Evolutionary conservation across 2,888 invertebrate genomes (phyloP), one percentile per base, ranked within the genome.

Genomic region (Neoscelio sp.): DNA sequence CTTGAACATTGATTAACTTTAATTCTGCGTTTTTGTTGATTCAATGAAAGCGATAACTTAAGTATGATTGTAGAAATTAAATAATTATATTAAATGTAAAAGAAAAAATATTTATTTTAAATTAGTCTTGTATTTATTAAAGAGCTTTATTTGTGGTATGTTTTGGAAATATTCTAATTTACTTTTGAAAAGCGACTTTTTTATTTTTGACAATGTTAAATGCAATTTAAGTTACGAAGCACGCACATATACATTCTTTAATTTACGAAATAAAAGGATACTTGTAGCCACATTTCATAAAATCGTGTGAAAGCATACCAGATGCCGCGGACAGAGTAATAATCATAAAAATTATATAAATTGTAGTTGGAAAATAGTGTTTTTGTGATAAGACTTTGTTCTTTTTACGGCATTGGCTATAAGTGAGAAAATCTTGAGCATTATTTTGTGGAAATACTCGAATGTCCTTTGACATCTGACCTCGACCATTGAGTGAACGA

Each of bases 401-500:
- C 70, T 70, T 70, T 70, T 70, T 64, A 56, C 46, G 46, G 42
- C 65, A 67, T 48, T 48, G 73, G 54, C 71, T 67, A 60, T 80
- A 75, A 70, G 70, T 78, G 78, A 75, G 81, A 64, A 75, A 78
- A 78, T 64, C 64, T 54, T 44, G 58, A 62, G 44, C 70, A 75
- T 71, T 79, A 79, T 75, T 79, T 79, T 71, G 70, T 71, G 62
- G 35, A 77, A 78, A 78, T 74, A 70, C 74, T 78, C 78, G 76
- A 82, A 81, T 74, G 65, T 81, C 68, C 78, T 82, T 82, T 80
- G 76, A 82, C 71, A 82, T 74, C 76, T 68, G 71, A 80, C 54
- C 75, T 65, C 58, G 60, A 54, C 54, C 54, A 75, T 75, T 60
- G 75, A 71, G 54, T 70, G 65, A 79, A 67, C 75, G 54, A 60